These are phyloP conservation scores for Drosophila orosa DNA, from an alignment of 1,140 invertebrate genomes.

Conservation along the genomic window DNA sequence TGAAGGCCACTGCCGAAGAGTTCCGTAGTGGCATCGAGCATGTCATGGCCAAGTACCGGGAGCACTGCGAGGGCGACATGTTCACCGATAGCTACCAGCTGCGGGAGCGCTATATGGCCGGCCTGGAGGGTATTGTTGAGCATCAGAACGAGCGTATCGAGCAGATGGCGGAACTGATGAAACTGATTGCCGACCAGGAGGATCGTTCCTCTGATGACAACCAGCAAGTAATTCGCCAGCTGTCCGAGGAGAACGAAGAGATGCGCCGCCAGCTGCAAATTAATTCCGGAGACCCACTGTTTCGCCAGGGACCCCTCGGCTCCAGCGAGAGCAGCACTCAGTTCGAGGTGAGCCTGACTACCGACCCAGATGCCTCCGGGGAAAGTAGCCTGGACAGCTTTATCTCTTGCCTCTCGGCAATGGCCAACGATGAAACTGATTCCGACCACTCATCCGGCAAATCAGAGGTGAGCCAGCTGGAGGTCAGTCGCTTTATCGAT, in stretches of 20 bases:
- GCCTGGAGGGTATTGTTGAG: conserved; percentile 27
- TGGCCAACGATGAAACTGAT: conserved; percentile 6
- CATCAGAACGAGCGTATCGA: conserved; percentile 54
- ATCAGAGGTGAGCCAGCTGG: conserved; percentile 20
- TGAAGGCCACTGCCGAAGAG: conserved; percentile 51
- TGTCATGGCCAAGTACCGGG: conserved; percentile 58
- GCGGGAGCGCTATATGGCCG: conserved; percentile 44
- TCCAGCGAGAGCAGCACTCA: conserved; percentile 50
- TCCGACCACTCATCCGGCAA: neutral
- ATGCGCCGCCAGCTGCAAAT: conserved; percentile 62
- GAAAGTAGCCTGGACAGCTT: conserved; percentile 35
- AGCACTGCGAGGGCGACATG: conserved; percentile 39
- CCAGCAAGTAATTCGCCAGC: conserved; percentile 33
- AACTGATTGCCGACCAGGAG: conserved; percentile 29
- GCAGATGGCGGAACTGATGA: conserved; percentile 51
- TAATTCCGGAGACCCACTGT: conserved; percentile 2
- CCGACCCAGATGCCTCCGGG: neutral
- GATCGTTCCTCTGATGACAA: conserved; percentile 37
- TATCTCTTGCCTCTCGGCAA: conserved; percentile 39
- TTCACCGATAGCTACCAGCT: conserved; percentile 38
- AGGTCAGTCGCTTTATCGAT: conserved; percentile 27
- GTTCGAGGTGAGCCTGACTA: conserved; percentile 11
- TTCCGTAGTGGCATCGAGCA: conserved; percentile 33
- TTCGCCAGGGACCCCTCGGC: conserved; percentile 23
- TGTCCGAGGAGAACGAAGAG: conserved; percentile 49